Percentiles rank a stretch among this genome's conserved stretches.
phyloP scores from a whole-genome alignment of 2,113 vertebrate species.

The Ginglymostoma cirratum region DNA sequence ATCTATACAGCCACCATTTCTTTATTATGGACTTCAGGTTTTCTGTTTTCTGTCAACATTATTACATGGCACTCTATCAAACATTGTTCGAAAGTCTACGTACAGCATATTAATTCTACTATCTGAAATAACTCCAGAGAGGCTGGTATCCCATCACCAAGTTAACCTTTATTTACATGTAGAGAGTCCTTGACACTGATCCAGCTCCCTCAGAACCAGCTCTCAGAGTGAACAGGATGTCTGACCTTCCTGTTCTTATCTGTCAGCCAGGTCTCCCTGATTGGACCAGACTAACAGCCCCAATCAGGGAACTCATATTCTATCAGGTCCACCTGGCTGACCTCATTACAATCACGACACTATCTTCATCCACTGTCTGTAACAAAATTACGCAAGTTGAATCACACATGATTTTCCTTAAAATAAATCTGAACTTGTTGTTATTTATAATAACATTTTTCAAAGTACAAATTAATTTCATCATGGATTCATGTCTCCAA shows the following conservation, averaged over 20 bases:
- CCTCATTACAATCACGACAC: background rate
- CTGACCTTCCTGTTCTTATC: too few relatives aligned
- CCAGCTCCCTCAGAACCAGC: too few relatives aligned
- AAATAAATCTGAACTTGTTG: background rate
- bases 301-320: too few relatives aligned
- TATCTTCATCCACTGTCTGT: background rate
- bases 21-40: background rate
- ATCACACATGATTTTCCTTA: background rate
- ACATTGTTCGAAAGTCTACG: background rate
- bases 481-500: background rate
- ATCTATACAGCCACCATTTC: background rate
- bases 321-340: too few relatives aligned
- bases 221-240: too few relatives aligned
- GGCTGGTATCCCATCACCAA: too few relatives aligned
- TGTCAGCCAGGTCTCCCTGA: too few relatives aligned
- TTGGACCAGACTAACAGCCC: too few relatives aligned
- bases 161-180: too few relatives aligned
- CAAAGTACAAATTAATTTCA: background rate
- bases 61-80: background rate
- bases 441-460: background rate
- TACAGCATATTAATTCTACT: background rate
- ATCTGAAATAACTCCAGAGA: background rate
- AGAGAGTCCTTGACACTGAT: too few relatives aligned
- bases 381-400: background rate
- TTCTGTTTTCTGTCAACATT: background rate